These are phyloP conservation scores for Sisor rabdophorus DNA, from an alignment of 2,113 vertebrate species.

Conservation along the genomic window DNA sequence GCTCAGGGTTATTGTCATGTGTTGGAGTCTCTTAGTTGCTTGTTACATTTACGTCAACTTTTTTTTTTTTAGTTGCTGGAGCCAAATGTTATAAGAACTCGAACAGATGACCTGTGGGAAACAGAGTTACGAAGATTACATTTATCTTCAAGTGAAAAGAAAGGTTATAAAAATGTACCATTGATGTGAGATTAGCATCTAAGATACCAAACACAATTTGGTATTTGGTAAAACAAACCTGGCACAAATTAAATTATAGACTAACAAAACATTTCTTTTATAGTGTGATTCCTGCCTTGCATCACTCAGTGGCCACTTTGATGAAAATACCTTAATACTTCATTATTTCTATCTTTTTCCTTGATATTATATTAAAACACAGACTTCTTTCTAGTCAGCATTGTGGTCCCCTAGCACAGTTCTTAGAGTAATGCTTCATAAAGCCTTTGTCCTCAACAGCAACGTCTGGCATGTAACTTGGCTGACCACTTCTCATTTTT, in stretches of 20 bases:
- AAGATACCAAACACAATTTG: constrained; percentile 7
- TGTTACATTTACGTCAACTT: no score
- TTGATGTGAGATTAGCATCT: constrained; percentile 14
- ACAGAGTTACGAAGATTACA: background rate
- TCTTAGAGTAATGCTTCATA: background rate
- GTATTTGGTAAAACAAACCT: background rate
- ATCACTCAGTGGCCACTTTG: background rate
- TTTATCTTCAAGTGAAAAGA: background rate
- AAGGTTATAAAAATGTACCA: constrained; percentile 14
- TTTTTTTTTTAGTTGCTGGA: no score
- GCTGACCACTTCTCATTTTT: background rate
- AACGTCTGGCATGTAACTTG: background rate
- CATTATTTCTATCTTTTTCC: background rate
- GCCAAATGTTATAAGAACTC: no score
- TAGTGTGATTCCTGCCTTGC: background rate
- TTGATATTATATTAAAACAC: background rate
- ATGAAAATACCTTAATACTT: background rate
- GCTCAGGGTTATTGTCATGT: no score
- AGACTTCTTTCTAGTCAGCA: background rate
- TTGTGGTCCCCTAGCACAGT: background rate
- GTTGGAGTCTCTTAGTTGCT: no score
- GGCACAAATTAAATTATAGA: background rate
- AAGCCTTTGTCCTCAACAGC: background rate
- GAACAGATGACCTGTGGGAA: no score
- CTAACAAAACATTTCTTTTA: background rate